Base-by-base conservation (phyloP, 2,797 vertebrate genomes). In the Miichthys miiuy region DNA sequence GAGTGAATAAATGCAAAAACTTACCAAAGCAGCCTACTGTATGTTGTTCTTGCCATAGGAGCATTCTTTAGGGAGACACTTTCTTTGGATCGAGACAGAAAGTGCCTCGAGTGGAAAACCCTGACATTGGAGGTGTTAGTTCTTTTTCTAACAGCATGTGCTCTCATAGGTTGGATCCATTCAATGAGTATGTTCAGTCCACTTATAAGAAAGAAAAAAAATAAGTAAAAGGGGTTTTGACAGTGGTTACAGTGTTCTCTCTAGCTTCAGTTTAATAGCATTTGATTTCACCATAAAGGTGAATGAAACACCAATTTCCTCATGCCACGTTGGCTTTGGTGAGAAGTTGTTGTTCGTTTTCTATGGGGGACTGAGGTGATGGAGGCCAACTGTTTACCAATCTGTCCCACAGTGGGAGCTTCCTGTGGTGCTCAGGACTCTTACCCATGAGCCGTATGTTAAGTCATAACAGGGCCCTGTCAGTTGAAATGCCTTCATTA, bases 391-490 rank as follows among this genome's bases (percentile, higher is more conserved):
- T 86, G 88, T 71, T 79, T 17, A 55, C 76, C 81, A 77, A 83
- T 87, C 75, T 65, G 88, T 82, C 79, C 72, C 81, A 65, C 88
- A 79, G 87, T 66, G 56, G 81, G 83, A 72, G 64, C 58, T 86
- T 90, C 80, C 87, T 80, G 75, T 70, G 73, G 77, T 8, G 57
- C 34, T 72, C 67, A 27, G 67, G 67, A 58, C 23, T 68, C 60
- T 77, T 1, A 18, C 23, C 68, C 23, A 2, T 75, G 63, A 78
- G 55, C 87, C 54, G 27, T 75, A 82, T 83, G 87, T 76, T 69
- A 60, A 51, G 27, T 68, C 25, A 69, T 47, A 38, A 57, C 56
- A 50, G 34, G 56, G 73, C 46, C 18, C 13, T 0, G 8, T 73
- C 47, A 63, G 68, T 27, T 52, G 61, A 75, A 77, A 87, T 74